These are phyloP conservation scores for Acanthoscelides obtectus DNA, from an alignment of 2,888 invertebrate species.

Conservation along the genomic window DNA sequence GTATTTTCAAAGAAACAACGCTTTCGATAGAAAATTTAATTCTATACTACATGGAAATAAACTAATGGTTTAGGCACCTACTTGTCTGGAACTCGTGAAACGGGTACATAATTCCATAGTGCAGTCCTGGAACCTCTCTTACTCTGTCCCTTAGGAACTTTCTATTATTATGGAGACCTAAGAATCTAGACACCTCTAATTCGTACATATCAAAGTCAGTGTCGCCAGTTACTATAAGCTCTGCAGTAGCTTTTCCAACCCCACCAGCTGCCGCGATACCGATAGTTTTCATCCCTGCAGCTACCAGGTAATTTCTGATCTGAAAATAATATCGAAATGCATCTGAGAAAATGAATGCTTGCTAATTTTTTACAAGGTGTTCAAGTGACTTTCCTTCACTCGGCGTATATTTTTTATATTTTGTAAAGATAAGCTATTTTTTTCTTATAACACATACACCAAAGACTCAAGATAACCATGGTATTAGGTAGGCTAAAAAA, in stretches of 20 bases:
- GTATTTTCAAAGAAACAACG: too few species aligned
- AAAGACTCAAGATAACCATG: too few species aligned
- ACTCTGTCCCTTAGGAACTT: constrained; percentile 88
- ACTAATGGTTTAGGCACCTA: background rate
- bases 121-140: constrained; percentile 86
- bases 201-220: constrained; percentile 83
- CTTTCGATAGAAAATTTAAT: too few species aligned
- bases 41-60: too few species aligned
- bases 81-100: constrained; percentile 76
- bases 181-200: constrained; percentile 82
- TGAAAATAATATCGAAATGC: constrained; percentile 37
- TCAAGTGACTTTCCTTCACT: too few species aligned
- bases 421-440: too few species aligned
- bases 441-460: too few species aligned
- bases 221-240: constrained; percentile 78
- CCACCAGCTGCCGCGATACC: constrained; percentile 96
- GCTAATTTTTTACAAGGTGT: too few species aligned
- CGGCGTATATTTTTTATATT: too few species aligned
- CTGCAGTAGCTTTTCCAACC: constrained; percentile 85
- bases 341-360: background rate
- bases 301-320: constrained; percentile 85
- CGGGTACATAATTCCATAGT: constrained; percentile 79
- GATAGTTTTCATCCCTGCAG: constrained; percentile 94
- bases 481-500: too few species aligned
- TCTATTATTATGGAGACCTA: constrained; percentile 91